Base-by-base conservation (phyloP, 2,888 invertebrate species). In the Eurois occulta region DNA sequence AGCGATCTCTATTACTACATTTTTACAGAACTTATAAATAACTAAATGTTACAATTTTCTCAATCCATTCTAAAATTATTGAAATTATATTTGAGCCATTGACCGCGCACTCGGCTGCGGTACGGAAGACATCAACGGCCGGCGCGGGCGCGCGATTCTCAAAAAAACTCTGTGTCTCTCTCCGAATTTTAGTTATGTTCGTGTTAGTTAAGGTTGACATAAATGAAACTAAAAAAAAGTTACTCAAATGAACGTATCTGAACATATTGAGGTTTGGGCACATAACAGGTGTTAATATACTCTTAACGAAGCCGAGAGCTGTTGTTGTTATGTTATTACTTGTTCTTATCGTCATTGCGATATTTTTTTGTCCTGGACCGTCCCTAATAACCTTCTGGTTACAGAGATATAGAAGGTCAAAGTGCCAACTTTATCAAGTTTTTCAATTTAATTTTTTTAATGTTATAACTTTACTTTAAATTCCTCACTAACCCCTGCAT, bases 111-210 rank as follows among this genome's bases (percentile, higher is more conserved):
- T 10, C 18, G 35, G 28, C 64, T 46, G 38, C 80, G 52, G 13
- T 55, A 46, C 16, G n/a, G 55, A 72, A 78, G 32, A 78, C 80
- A 78, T 64, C 48, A 65, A 80, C 78, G 81, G 55, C 48, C n/a
- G 16, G 16, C 72, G 32, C 32, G 32, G 16, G 16, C 72, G 32
- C 32, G 32, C 16, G 13, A n/a, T 1, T n/a, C 43, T 16, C 4
- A 4, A 64, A 2, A 28, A 35, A 24, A 5, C 24, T n/a, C 10
- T n/a, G 24, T 35, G 21, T 62, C 43, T 10, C 21, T 16, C n/a
- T 41, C 8, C 3, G 24, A 46, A 21, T n/a, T 21, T 46, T 58
- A 32, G 38, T 35, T 32, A 52, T 55, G 21, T 18, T 24, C 38
- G 6, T 28, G n/a, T 13, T 67, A 28, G 8, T 18, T 24, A 32